These are phyloP conservation scores for Plotosus lineatus DNA, from an alignment of 2,113 vertebrate genomes.

Conservation along the genomic window DNA sequence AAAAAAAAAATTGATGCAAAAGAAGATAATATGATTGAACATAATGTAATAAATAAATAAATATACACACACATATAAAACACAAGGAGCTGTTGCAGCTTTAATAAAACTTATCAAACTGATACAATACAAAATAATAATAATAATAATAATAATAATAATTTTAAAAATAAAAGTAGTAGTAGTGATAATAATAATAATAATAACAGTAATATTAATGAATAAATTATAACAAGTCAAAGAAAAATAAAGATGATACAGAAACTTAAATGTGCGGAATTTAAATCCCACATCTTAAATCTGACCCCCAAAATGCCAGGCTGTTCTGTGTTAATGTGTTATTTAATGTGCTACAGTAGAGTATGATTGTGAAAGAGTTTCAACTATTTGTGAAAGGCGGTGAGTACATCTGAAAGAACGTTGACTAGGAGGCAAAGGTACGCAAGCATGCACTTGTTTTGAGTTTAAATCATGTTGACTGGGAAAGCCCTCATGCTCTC, in stretches of 20 bases:
- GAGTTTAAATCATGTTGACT: not conserved
- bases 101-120: not conserved
- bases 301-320: not conserved
- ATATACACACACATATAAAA: no score
- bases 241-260: no score
- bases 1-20: conserved; percentile 23
- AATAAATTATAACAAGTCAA: not conserved
- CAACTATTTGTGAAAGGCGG: not conserved
- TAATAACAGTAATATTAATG: not conserved
- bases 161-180: not conserved
- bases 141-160: not conserved
- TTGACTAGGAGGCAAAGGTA: not conserved
- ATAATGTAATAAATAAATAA: conserved; percentile 20
- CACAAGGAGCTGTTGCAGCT: not conserved
- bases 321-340: conserved; percentile 20
- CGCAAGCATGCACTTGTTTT: not conserved
- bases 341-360: not conserved
- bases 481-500: not conserved
- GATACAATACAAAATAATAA: not conserved
- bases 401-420: not conserved
- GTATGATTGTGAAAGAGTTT: not conserved
- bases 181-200: not conserved
- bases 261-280: not conserved
- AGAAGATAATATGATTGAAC: conserved; percentile 22
- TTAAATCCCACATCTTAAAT: not conserved